phyloP scores from a whole-genome alignment of 2,113 vertebrate genomes.

The Macaca nemestrina region DNA sequence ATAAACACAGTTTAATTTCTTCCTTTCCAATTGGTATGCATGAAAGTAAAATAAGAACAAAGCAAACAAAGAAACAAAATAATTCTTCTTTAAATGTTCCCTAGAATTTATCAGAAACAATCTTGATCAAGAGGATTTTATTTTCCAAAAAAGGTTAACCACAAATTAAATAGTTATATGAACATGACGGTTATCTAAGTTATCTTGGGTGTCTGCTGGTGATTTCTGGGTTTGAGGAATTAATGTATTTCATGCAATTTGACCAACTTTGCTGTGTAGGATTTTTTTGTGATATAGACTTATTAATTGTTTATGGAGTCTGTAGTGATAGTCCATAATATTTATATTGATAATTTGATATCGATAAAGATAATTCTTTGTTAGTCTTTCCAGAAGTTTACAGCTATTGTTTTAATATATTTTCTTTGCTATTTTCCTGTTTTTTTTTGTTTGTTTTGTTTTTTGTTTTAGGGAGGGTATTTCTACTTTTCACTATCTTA shows the following conservation, averaged over 20 bases:
- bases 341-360: background rate
- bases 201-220: background rate
- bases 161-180: background rate
- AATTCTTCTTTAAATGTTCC: background rate
- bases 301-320: background rate
- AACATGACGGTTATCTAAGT: background rate
- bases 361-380: background rate
- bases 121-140: background rate
- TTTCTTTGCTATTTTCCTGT: background rate
- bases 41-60: background rate
- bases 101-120: background rate
- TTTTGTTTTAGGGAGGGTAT: background rate
- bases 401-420: background rate
- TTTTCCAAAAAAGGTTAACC: background rate
- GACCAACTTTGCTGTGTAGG: background rate
- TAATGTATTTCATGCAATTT: background rate
- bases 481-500: background rate
- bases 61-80: background rate
- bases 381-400: background rate
- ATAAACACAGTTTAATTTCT: background rate
- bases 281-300: background rate
- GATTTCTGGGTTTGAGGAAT: background rate
- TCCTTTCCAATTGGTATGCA: background rate
- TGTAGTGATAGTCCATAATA: background rate
- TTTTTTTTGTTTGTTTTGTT: background rate